These are phyloP conservation scores for Eumaeus atala DNA, from an alignment of 1,140 invertebrate genomes.

Conservation along the genomic window DNA sequence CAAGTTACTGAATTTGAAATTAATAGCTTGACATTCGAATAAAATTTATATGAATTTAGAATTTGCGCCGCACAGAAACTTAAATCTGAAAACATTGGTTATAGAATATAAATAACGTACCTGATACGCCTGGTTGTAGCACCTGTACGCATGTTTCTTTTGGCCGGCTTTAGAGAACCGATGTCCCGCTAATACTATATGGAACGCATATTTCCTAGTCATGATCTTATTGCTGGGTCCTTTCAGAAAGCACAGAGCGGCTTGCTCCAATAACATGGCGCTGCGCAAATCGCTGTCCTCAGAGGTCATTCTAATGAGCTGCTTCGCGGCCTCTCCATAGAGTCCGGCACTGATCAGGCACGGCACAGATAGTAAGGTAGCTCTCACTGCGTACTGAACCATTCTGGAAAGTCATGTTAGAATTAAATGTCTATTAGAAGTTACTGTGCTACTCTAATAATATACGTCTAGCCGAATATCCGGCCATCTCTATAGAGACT, in stretches of 20 bases:
- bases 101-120: constrained; percentile 53
- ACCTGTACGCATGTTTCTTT: constrained; percentile 90
- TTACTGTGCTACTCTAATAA: no score
- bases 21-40: no score
- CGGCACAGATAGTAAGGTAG: constrained; percentile 90
- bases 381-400: constrained; percentile 91
- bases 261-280: constrained; percentile 95
- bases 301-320: constrained; percentile 95
- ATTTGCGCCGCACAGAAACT: no score
- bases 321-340: constrained; percentile 92
- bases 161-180: constrained; percentile 94
- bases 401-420: constrained; percentile 73
- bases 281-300: constrained; percentile 94
- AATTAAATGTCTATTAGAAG: no score
- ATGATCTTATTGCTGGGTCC: constrained; percentile 78
- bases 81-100: no score
- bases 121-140: constrained; percentile 94
- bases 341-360: constrained; percentile 85
- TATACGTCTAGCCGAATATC: no score
- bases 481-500: no score
- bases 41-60: no score
- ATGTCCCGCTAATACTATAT: constrained; percentile 95
- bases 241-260: constrained; percentile 92
- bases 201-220: constrained; percentile 97
- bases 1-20: no score